phyloP scores from a whole-genome alignment of 2,888 invertebrate genomes.

The Eilema depressum region DNA sequence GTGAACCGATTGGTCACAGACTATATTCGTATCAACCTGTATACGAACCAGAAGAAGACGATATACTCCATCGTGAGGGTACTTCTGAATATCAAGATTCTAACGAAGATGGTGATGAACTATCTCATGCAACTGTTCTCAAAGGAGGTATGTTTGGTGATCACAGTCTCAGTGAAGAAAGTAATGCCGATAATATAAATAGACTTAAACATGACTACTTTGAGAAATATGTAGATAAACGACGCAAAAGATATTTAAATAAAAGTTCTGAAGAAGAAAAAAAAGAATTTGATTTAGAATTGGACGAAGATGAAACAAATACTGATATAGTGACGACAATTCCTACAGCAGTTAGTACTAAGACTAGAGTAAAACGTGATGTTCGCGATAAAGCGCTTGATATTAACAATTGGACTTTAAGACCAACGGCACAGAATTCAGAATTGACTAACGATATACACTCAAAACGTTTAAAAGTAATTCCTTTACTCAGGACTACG shows the following conservation, averaged over 20 bases:
- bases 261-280: conserved; percentile 65
- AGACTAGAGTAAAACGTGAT: conserved; percentile 68
- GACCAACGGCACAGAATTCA: conserved; percentile 52
- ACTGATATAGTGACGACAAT: conserved; percentile 41
- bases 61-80: conserved; percentile 68
- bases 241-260: conserved; percentile 75
- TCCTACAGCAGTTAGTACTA: conserved; percentile 46
- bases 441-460: conserved; percentile 64
- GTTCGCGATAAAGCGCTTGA: conserved; percentile 65
- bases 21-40: conserved; percentile 83
- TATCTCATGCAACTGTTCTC: conserved; percentile 74
- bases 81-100: conserved; percentile 71
- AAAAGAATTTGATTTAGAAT: conserved; percentile 62
- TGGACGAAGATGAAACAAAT: conserved; percentile 63
- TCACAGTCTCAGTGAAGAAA: conserved; percentile 50
- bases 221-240: conserved; percentile 78
- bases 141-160: conserved; percentile 80
- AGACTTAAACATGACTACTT: conserved; percentile 81
- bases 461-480: conserved; percentile 70
- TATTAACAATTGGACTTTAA: conserved; percentile 63
- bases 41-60: conserved; percentile 79
- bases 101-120: conserved; percentile 65
- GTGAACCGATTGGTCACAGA: conserved; percentile 82
- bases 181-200: conserved; percentile 70
- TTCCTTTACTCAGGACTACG: conserved; percentile 63